Base-by-base conservation (phyloP, 2,888 invertebrate genomes). In the Drosophila falleni region DNA sequence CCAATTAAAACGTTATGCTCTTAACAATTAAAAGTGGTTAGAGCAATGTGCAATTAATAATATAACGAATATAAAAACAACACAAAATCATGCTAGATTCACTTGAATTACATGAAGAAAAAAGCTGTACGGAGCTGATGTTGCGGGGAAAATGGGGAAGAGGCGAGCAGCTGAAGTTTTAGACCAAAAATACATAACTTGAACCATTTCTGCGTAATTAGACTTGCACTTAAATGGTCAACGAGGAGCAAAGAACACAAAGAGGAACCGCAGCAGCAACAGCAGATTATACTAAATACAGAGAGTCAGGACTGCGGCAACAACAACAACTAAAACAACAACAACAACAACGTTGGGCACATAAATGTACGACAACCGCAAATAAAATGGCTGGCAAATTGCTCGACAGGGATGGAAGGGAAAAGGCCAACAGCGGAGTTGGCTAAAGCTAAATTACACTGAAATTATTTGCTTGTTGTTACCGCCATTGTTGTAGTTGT, bases 371-470 rank as follows among this genome's bases (percentile, higher is more conserved):
- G 65, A 81, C 74, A 81, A 81, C 85, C 81, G 72, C 85, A 83
- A 81, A 87, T 85, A 87, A 82, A 87, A 83, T 83, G 86, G 78
- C 71, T 77, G 62, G 81, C 80, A 86, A 88, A 83, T 88, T 83
- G 83, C 56, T 66, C 60, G 47, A 50, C 41, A 8, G 51, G 35
- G n/a, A n/a, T 8, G n/a, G 8, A 9, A 10, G 15, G 15, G 9
- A 26, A 31, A 31, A 42, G 9, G 23, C 3, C 9, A 44, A 19
- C 39, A 37, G 33, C 44, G 16, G 13, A 67, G 51, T 55, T 74
- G 41, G 49, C 44, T 44, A 23, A 42, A 16, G 44, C 64, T 56
- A 55, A 58, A 64, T 46, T 68, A 54, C 53, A 63, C 60, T 50
- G 72, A 76, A 87, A 80, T 79, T 72, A 86, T 81, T 74, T 71